Evolutionary conservation across 2,113 vertebrate species (phyloP).

Genomic region (Scalopus aquaticus): DNA sequence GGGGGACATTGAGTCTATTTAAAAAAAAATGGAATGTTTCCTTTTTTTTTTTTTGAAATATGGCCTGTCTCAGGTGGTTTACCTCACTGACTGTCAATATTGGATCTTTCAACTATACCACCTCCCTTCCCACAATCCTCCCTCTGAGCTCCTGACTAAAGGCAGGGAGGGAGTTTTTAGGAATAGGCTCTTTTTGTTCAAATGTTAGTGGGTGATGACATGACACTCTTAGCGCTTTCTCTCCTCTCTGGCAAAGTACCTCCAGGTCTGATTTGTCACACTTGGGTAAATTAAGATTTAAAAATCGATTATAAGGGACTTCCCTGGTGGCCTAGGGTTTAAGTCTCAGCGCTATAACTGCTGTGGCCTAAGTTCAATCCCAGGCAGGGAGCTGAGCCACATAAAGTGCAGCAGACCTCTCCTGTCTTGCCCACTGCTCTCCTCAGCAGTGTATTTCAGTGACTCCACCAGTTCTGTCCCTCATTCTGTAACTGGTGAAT

Average conservation of each 20-base stretch:
- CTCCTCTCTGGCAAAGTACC: background rate
- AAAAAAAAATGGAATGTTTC: background rate
- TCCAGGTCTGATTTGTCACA: background rate
- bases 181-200: background rate
- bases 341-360: no score
- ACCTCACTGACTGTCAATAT: background rate
- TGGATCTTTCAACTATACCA: background rate
- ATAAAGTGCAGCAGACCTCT: no score
- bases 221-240: background rate
- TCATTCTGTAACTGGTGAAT: no score
- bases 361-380: no score
- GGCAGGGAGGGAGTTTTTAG: background rate
- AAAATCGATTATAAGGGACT: no score
- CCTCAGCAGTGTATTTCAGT: no score
- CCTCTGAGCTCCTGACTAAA: background rate
- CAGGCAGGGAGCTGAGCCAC: no score
- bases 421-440: no score
- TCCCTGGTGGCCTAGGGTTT: no score
- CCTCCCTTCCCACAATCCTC: background rate
- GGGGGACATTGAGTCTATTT: background rate
- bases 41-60: conserved; percentile 39
- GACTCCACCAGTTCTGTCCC: no score
- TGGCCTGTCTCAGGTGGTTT: background rate
- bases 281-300: background rate
- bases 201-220: background rate